Conservation (phyloP, 2,888 invertebrate species). For the Dicranocentrus wangi region DNA sequence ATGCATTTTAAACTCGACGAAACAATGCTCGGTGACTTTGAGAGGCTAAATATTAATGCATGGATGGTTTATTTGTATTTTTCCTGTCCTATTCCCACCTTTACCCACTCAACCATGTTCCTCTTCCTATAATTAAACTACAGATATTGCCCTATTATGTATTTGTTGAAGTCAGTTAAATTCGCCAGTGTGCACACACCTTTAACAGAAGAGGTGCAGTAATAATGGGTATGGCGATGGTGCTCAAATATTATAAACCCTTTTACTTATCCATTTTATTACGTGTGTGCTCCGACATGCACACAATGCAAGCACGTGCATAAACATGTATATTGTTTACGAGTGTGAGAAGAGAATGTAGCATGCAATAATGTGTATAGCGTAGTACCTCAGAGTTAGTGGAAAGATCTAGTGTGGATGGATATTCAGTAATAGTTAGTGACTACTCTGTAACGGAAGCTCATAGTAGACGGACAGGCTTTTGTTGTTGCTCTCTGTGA, state of each 20-base stretch:
- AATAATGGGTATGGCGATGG: no score
- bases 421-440: background rate
- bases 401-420: background rate
- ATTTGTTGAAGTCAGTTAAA: background rate
- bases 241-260: background rate
- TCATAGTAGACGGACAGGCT: conserved; percentile 20
- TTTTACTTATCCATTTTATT: conserved; percentile 8
- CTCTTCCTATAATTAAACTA: conserved; percentile 59
- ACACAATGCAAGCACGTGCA: conserved; percentile 47
- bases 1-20: background rate
- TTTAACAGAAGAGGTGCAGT: no score
- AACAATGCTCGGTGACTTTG: background rate
- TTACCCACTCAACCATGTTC: conserved; percentile 37
- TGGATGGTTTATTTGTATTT: conserved; percentile 14
- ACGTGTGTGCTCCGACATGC: conserved; percentile 1
- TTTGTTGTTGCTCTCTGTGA: conserved; percentile 25
- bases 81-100: background rate
- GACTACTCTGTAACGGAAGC: conserved; percentile 45
- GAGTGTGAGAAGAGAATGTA: background rate
- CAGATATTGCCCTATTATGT: background rate
- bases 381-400: background rate
- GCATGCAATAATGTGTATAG: background rate
- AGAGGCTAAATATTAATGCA: conserved; percentile 16
- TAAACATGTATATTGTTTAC: conserved; percentile 3
- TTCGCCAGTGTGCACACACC: conserved; percentile 9